phyloP scores from a whole-genome alignment of 1,140 invertebrate genomes.

The Medauroidea extradentata region DNA sequence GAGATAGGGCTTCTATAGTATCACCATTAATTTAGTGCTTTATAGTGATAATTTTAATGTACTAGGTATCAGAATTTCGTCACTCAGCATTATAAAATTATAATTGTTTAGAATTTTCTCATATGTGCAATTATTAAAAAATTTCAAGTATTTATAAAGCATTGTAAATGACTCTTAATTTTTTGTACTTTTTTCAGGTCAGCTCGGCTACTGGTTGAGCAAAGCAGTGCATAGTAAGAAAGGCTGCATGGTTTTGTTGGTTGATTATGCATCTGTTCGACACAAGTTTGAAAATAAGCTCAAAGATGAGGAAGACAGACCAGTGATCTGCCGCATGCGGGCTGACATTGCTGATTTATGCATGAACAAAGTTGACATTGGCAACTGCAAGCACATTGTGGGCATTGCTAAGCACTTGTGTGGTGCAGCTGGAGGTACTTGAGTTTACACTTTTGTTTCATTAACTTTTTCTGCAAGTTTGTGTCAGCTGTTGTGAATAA shows the following conservation, averaged over 20 bases:
- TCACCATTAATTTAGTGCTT: too few species aligned
- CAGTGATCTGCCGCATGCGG: slow-evolving; percentile 55
- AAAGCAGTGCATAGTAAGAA: slow-evolving; percentile 48
- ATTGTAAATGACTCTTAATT: too few species aligned
- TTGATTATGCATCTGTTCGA: slow-evolving; percentile 71
- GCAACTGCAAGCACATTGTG: slow-evolving; percentile 49
- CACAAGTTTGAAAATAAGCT: slow-evolving; percentile 76
- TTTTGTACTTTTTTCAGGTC: slow-evolving; percentile 47
- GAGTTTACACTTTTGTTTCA: too few species aligned
- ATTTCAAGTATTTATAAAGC: too few species aligned
- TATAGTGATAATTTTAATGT: too few species aligned
- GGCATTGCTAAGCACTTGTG: slow-evolving; percentile 83
- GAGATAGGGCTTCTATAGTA: too few species aligned
- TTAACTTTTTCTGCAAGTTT: too few species aligned
- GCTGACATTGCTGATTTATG: slow-evolving; percentile 69
- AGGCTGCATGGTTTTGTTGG: slow-evolving; percentile 57
- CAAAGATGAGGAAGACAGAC: slow-evolving; percentile 48
- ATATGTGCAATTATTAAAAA: too few species aligned
- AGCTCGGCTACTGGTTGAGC: slow-evolving; percentile 68
- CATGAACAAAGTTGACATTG: slow-evolving; percentile 52
- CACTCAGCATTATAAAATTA: too few species aligned
- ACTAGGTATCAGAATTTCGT: too few species aligned
- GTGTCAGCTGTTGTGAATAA: too few species aligned
- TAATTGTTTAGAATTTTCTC: too few species aligned
- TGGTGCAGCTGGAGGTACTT: slow-evolving; percentile 70